A percentile compares a stretch with the other conserved stretches of the same genome.
Evolutionary conservation across 2,113 vertebrate species (phyloP).

Genomic region (Onychostoma macrolepis): DNA sequence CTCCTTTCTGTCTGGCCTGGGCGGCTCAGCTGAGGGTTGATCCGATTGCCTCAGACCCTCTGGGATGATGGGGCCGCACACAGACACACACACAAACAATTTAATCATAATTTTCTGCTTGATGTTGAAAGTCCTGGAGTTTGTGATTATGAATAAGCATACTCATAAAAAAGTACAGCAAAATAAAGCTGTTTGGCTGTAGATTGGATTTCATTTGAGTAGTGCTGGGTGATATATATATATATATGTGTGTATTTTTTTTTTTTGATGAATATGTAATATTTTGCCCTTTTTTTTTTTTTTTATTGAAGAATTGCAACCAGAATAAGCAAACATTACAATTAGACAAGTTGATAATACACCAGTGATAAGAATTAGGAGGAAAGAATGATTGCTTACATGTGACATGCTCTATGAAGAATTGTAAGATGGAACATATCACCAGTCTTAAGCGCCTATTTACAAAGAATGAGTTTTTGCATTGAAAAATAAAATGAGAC

Average conservation of each 20-base stretch:
- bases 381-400: background rate
- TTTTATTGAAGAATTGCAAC: background rate
- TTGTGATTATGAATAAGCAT: constrained; percentile 11
- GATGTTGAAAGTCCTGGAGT: constrained; percentile 17
- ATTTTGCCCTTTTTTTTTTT: too few relatives aligned
- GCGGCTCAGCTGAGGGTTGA: constrained; percentile 40
- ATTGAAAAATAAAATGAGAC: background rate
- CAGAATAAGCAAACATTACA: background rate
- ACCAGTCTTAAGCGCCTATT: background rate
- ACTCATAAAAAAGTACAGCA: background rate
- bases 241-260: too few relatives aligned
- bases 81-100: constrained; percentile 15
- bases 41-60: constrained; percentile 35
- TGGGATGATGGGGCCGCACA: constrained; percentile 31
- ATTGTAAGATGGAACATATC: background rate
- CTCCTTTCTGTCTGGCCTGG: constrained; percentile 42
- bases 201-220: background rate
- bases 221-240: too few relatives aligned
- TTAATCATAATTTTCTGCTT: constrained; percentile 22
- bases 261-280: too few relatives aligned
- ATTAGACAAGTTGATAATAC: background rate
- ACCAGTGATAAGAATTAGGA: background rate
- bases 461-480: background rate
- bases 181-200: background rate
- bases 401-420: background rate